Conservation (phyloP, 2,113 vertebrate species). For the Poicephalus gulielmi region DNA sequence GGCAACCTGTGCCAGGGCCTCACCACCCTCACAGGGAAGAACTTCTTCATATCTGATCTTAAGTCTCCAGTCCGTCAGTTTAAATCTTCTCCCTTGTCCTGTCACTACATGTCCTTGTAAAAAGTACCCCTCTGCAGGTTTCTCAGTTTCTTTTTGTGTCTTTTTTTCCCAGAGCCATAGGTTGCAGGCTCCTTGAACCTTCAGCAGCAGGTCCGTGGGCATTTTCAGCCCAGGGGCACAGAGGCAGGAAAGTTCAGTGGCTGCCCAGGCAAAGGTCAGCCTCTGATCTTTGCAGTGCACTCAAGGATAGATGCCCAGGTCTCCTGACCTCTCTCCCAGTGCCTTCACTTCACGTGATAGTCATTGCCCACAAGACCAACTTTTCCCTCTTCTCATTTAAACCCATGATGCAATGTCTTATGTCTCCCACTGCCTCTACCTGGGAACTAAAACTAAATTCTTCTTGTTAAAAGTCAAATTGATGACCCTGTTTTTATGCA, state of each 20-base stretch:
- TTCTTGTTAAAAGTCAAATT: background rate
- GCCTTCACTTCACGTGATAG: background rate
- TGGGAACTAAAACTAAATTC: background rate
- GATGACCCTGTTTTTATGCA: background rate
- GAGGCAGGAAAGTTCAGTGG: background rate
- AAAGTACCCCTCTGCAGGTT: background rate
- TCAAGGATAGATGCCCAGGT: background rate
- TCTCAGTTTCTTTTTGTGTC: background rate
- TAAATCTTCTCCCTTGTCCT: background rate
- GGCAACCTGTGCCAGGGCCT: background rate
- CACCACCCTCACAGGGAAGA: background rate
- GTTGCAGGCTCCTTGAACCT: background rate
- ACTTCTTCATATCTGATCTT: background rate
- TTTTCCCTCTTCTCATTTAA: background rate
- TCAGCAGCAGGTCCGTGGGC: background rate
- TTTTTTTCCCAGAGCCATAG: fast-evolving
- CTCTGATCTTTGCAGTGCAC: background rate
- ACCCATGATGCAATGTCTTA: background rate
- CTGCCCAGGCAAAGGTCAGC: background rate
- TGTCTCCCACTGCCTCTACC: background rate
- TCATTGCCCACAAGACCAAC: background rate
- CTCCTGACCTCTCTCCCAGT: background rate
- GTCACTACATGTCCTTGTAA: background rate
- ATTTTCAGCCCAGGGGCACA: background rate
- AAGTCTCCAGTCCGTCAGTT: background rate